These are phyloP conservation scores for Platycheirus albimanus DNA, from an alignment of 2,888 invertebrate genomes.

Conservation along the genomic window DNA sequence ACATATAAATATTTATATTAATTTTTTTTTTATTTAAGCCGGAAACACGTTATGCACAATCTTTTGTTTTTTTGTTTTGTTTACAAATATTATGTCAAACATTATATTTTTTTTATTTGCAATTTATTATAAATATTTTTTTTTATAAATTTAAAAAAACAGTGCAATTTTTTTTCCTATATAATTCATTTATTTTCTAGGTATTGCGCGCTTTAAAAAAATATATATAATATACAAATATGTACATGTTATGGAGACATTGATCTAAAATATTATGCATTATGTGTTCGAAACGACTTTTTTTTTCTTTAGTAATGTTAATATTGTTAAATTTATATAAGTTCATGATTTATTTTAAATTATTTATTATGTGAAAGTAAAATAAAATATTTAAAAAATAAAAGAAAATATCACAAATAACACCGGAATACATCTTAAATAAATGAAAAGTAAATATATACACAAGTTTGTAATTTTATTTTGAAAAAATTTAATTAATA, in stretches of 20 bases:
- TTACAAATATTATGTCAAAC: not conserved
- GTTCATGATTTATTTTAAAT: slow-evolving; percentile 67
- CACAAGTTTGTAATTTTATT: too few species aligned
- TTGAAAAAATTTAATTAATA: too few species aligned
- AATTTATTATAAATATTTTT: slow-evolving; percentile 5
- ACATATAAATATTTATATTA: slow-evolving; percentile 20
- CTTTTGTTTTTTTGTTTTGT: slow-evolving; percentile 9
- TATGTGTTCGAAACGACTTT: slow-evolving; percentile 42
- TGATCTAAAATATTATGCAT: slow-evolving; percentile 21
- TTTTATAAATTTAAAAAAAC: slow-evolving; percentile 25
- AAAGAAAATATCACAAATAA: slow-evolving; percentile 57
- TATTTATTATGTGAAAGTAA: slow-evolving; percentile 70
- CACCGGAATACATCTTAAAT: slow-evolving; percentile 66
- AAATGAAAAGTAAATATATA: slow-evolving; percentile 49
- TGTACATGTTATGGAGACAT: not conserved
- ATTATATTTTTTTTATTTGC: slow-evolving; percentile 17
- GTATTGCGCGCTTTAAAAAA: slow-evolving; percentile 35
- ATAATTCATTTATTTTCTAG: slow-evolving; percentile 32
- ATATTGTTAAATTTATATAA: slow-evolving; percentile 66
- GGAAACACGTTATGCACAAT: slow-evolving; percentile 64
- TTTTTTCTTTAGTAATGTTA: slow-evolving; percentile 59
- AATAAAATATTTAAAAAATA: slow-evolving; percentile 17
- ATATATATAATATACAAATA: not conserved
- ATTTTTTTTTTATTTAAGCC: slow-evolving; percentile 35
- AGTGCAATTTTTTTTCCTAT: slow-evolving; percentile 58